Conservation (phyloP, 1,140 invertebrate species). For the Ditylenchus dipsaci region DNA sequence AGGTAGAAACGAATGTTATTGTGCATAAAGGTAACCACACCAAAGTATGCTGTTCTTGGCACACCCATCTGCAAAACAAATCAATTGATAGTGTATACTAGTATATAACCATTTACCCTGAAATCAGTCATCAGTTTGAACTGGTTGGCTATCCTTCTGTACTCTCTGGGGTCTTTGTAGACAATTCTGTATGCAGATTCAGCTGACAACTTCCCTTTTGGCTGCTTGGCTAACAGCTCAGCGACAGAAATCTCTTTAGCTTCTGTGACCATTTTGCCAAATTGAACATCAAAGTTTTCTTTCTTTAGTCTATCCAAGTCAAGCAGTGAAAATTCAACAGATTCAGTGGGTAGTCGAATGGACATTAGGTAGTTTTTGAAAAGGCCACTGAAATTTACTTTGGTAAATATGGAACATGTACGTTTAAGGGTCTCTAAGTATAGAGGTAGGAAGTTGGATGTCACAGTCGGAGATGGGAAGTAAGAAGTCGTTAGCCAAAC, state of each 20-base stretch:
- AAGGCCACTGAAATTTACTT: constrained; percentile 43
- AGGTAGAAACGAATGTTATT: constrained; percentile 41
- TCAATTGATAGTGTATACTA: background rate
- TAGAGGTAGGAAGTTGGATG: too few relatives aligned
- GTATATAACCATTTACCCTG: constrained; percentile 16
- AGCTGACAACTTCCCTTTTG: background rate
- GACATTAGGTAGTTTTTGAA: constrained; percentile 49
- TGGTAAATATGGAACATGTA: too few relatives aligned
- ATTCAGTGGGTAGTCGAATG: constrained; percentile 43
- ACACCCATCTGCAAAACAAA: constrained; percentile 44
- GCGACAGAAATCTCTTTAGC: constrained; percentile 23
- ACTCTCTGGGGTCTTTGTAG: constrained; percentile 49
- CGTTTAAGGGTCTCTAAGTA: too few relatives aligned
- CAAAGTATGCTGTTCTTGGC: constrained; percentile 48
- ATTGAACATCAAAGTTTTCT: constrained; percentile 20
- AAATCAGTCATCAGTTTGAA: constrained; percentile 55
- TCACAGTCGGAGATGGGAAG: too few relatives aligned
- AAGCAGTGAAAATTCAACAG: constrained; percentile 50
- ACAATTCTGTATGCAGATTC: constrained; percentile 33
- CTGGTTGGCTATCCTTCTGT: constrained; percentile 36
- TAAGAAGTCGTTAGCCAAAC: too few relatives aligned
- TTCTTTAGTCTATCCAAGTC: constrained; percentile 40
- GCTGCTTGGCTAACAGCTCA: constrained; percentile 5
- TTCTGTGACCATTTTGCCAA: constrained; percentile 21
- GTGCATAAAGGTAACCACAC: constrained; percentile 44